These are phyloP conservation scores for Heloderma charlesbogerti DNA, from an alignment of 2,113 vertebrate genomes.

Conservation along the genomic window DNA sequence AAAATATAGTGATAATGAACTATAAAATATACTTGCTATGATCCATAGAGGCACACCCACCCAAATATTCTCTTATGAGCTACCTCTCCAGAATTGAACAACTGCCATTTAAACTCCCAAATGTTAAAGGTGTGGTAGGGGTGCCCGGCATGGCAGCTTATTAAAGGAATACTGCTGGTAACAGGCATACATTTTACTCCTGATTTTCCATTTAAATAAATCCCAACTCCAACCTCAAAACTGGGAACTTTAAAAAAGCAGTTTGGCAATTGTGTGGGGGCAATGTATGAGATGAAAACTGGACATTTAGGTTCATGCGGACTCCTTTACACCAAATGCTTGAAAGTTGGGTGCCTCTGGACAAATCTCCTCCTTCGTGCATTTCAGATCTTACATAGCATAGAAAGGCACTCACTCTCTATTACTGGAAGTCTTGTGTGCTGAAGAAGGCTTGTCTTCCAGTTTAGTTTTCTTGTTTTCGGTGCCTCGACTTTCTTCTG, in stretches of 20 bases:
- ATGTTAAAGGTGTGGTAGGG: background rate
- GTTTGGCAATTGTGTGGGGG: background rate
- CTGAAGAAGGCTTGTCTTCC: slow-evolving; percentile 89
- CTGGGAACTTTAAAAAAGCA: background rate
- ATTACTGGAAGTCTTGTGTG: slow-evolving; percentile 88
- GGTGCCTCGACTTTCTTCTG: slow-evolving; percentile 87
- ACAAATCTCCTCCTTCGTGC: background rate
- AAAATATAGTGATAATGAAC: background rate
- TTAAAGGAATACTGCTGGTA: background rate
- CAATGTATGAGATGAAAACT: background rate
- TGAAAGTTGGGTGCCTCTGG: background rate
- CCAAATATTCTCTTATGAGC: background rate
- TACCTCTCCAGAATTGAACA: background rate
- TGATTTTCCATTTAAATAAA: background rate
- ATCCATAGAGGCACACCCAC: background rate
- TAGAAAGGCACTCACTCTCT: slow-evolving; percentile 88
- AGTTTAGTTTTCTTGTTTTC: slow-evolving; percentile 92
- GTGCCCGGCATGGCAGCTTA: background rate
- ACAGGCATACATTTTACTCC: background rate
- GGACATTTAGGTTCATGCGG: background rate
- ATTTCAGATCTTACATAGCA: background rate
- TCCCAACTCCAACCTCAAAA: background rate
- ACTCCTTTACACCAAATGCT: background rate
- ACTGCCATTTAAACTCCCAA: background rate
- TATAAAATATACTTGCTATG: background rate